These are phyloP conservation scores for Leistus spinibarbis DNA, from an alignment of 2,888 invertebrate species.

Conservation along the genomic window DNA sequence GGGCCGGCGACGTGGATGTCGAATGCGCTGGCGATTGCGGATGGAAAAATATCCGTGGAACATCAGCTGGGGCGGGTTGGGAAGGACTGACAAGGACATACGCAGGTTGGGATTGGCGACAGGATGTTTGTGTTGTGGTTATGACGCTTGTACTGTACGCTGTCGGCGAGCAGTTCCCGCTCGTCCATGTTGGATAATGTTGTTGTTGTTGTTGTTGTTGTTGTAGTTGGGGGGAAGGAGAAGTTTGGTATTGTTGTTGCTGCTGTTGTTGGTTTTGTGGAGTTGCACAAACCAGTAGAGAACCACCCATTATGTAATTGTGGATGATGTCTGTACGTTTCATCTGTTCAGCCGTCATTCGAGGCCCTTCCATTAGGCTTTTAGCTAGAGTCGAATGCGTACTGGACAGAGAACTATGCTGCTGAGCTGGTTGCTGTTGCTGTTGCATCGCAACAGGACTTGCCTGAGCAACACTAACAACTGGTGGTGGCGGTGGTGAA, in stretches of 20 bases:
- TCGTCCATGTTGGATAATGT: constrained; percentile 48
- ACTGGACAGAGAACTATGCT: constrained; percentile 73
- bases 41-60: constrained; percentile 50
- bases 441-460: constrained; percentile 48
- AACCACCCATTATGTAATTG: constrained; percentile 86
- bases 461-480: constrained; percentile 54
- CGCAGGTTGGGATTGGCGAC: constrained; percentile 30
- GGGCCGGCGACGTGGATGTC: constrained; percentile 55
- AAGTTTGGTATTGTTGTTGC: constrained; percentile 47
- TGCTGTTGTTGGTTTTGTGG: constrained; percentile 46
- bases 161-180: constrained; percentile 11
- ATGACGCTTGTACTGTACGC: constrained; percentile 65
- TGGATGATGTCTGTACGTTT: constrained; percentile 92
- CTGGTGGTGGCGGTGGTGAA: constrained; percentile 55
- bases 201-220: constrained; percentile 54
- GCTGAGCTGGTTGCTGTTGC: constrained; percentile 48
- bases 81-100: constrained; percentile 18
- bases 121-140: constrained; percentile 61
- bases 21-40: constrained; percentile 56
- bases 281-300: constrained; percentile 47
- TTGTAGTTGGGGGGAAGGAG: constrained; percentile 48
- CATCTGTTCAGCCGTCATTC: constrained; percentile 91
- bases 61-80: constrained; percentile 28
- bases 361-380: constrained; percentile 89
- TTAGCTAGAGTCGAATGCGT: constrained; percentile 90